These are phyloP conservation scores for Argyrosomus japonicus DNA, from an alignment of 2,113 vertebrate genomes.

Conservation along the genomic window DNA sequence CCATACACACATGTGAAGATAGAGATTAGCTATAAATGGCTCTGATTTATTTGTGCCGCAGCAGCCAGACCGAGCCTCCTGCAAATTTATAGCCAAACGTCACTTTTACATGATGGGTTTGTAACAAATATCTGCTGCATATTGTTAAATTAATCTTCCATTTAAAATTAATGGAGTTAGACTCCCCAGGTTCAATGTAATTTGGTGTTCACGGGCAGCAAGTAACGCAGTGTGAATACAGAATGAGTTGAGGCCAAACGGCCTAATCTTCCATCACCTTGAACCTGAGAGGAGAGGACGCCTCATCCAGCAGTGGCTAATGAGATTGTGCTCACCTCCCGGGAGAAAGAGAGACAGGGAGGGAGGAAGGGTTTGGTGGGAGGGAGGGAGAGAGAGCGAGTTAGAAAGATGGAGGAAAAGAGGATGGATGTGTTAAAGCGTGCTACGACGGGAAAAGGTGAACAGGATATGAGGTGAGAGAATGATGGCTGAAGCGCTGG, in stretches of 20 bases:
- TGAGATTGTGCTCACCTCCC: conserved; percentile 95
- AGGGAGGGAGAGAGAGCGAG: conserved; percentile 42
- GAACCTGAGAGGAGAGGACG: conserved; percentile 97
- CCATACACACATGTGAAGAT: conserved; percentile 82
- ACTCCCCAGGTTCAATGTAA: conserved; percentile 99
- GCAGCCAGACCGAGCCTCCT: conserved; percentile 89
- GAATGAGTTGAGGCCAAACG: conserved; percentile 94
- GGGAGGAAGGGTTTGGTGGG: conserved; percentile 51
- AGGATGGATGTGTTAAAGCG: conserved; percentile 66
- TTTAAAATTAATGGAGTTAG: conserved; percentile 99
- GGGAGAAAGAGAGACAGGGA: conserved; percentile 83
- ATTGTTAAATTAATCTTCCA: conserved; percentile 99
- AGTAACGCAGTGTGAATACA: conserved; percentile 90
- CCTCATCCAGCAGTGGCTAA: conserved; percentile 94
- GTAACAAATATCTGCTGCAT: conserved; percentile 99
- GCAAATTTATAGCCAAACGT: conserved; percentile 97
- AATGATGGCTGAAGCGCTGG: conserved; percentile 45
- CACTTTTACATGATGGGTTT: conserved; percentile 99
- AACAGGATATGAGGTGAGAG: conserved; percentile 59
- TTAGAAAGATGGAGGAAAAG: conserved; percentile 58
- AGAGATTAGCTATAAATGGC: conserved; percentile 93
- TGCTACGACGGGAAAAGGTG: conserved; percentile 20
- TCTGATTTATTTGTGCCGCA: conserved; percentile 93
- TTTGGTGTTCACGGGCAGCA: conserved; percentile 96
- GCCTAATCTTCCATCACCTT: conserved; percentile 99